Base-by-base conservation (phyloP, 2,888 invertebrate species). In the Steinernema scapterisci region DNA sequence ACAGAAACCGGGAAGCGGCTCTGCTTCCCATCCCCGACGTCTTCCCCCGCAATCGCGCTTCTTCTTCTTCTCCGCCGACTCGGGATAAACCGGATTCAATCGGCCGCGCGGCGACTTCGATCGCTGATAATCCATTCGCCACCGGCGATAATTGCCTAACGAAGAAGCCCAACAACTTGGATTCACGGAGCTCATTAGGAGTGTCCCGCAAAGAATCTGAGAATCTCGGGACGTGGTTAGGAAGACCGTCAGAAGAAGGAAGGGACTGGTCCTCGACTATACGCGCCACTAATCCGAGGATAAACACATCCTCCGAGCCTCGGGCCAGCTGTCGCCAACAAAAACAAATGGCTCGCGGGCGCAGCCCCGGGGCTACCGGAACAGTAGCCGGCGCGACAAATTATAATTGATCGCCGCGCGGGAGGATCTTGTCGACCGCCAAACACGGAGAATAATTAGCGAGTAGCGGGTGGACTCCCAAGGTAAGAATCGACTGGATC, bases 331-430 rank as follows among this genome's bases (percentile, higher is more conserved):
- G 63, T 63, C 63, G 63, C 16, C 63, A 21, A 63, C 31, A 63
- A 63, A 63, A 63, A 63, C 63, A 63, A 63, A 31, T 63, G 63
- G 54, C 63, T 31, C 48, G 27, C 63, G 21, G 27, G 27, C 27
- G 13, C 2, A 13, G 11, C 63, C 31, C 63, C 63, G 63, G 63
- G 63, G n/a, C 63, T 63, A 63, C 63, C 63, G 63, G 63, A 63
- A 63, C 63, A 27, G 63, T 63, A 25, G 63, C 63, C 48, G 48
- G 19, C 31, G 63, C 63, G 31, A 21, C 31, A 63, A 63, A 63
- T 63, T 31, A 63, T 63, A 63, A 63, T 63, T 63, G 63, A 63
- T 63, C 63, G 63, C 38, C 38, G 38, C 52, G 52, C 63, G 63
- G 16, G 63, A 11, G 27, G 63, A 63, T 31, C 63, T 19, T 27